phyloP scores from a whole-genome alignment of 2,888 invertebrate genomes.

The Tinea pellionella region DNA sequence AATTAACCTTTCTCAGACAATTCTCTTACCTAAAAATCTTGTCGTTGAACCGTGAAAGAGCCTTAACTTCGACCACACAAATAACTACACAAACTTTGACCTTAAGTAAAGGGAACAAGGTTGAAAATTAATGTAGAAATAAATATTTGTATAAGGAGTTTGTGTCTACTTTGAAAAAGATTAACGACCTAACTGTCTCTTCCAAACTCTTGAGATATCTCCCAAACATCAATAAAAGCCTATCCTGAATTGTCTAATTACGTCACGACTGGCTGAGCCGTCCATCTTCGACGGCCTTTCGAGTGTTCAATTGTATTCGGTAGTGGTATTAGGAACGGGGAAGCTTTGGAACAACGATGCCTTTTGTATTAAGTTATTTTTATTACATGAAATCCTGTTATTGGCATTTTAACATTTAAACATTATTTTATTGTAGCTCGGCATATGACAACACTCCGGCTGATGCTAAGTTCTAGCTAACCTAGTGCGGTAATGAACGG shows the following conservation, averaged over 20 bases:
- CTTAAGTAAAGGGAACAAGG: neutral
- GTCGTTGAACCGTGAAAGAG: constrained; percentile 1
- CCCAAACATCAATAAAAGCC: constrained; percentile 11
- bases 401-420: too few relatives aligned
- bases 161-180: constrained; percentile 7
- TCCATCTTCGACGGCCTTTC: neutral
- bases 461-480: too few relatives aligned
- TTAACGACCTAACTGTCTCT: constrained; percentile 9
- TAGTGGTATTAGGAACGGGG: neutral
- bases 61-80: neutral
- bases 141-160: neutral
- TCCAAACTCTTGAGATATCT: constrained; percentile 11
- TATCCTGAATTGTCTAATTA: constrained; percentile 12
- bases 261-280: constrained; percentile 7
- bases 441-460: too few relatives aligned
- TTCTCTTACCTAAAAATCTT: constrained; percentile 4
- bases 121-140: neutral
- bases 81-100: neutral
- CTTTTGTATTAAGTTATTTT: neutral
- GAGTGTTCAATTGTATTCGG: neutral
- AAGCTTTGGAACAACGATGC: neutral
- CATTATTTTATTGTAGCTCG: too few relatives aligned
- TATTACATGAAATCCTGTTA: too few relatives aligned
- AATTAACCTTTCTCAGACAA: constrained; percentile 8
- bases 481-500: too few relatives aligned